Percentiles rank a stretch among this genome's conserved stretches.
Evolutionary conservation across 2,113 vertebrate species (phyloP).

Genomic region (Oryzias melastigma): DNA sequence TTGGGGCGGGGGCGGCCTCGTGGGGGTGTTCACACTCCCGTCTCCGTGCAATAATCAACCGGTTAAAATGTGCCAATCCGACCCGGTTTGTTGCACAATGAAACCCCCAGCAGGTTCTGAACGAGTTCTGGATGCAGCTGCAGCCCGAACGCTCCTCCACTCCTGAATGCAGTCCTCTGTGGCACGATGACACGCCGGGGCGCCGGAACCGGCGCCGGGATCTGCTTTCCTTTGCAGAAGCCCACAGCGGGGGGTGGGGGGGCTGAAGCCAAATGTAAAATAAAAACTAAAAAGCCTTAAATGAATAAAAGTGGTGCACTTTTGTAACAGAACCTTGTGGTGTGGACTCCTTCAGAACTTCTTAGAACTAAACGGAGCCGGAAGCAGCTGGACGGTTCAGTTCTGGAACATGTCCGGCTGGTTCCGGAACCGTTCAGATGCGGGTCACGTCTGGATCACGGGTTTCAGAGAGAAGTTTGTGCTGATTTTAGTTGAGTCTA

Average conservation of each 20-base stretch:
- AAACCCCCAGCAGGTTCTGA: neutral
- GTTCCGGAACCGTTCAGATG: too few relatives aligned
- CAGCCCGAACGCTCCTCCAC: slow-evolving; percentile 30
- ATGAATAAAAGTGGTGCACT: slow-evolving; percentile 76
- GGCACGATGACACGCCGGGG: slow-evolving; percentile 7
- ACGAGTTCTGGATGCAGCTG: slow-evolving; percentile 21
- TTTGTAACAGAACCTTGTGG: slow-evolving; percentile 64
- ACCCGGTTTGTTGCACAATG: too few relatives aligned
- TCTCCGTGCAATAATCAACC: slow-evolving; percentile 14
- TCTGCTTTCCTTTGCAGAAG: slow-evolving; percentile 48
- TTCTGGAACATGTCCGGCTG: too few relatives aligned
- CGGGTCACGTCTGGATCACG: too few relatives aligned
- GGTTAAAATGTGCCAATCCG: neutral
- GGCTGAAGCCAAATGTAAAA: slow-evolving; percentile 67
- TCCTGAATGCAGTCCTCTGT: slow-evolving; percentile 42
- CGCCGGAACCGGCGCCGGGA: slow-evolving; percentile 21
- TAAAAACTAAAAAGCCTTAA: slow-evolving; percentile 75
- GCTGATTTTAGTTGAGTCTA: too few relatives aligned
- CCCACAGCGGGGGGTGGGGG: slow-evolving; percentile 23
- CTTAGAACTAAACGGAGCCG: too few relatives aligned
- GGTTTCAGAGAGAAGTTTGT: too few relatives aligned
- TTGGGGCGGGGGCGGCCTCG: too few relatives aligned
- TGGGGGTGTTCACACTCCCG: too few relatives aligned
- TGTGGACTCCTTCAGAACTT: slow-evolving; percentile 15
- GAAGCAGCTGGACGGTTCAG: too few relatives aligned